Base-by-base conservation (phyloP, 1,140 invertebrate genomes). In the Saccostrea glomerata region DNA sequence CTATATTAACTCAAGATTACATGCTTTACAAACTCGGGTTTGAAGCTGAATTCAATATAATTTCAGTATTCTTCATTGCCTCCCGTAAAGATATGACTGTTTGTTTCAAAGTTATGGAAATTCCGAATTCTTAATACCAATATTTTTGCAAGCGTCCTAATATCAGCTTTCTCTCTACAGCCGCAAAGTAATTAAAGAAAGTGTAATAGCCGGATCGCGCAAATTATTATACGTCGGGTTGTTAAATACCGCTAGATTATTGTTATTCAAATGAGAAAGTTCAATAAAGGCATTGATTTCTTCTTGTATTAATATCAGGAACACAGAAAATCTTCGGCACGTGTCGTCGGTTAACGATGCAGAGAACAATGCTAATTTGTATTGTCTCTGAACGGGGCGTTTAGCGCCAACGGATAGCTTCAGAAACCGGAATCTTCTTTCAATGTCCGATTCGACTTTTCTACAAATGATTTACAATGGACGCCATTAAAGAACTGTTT, bases 391-490 rank as follows among this genome's bases (percentile, higher is more conserved):
- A 63, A 82, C 82, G 58, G 58, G 63, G 25, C 58, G 58, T 83
- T 83, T 83, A 82, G 86, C 82, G 58, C 56, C 58, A 77, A 56
- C 82, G 17, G 86, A 63, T 54, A 56, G 82, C 36, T 87, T 87
- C 40, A 55, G 82, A 30, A n/a, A 83, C 82, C 82, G 82, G 70
- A 77, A 84, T 87, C 82, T 77, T 83, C 82, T 56, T 55, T 58
- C 60, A 58, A 87, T 84, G 86, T 87, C 86, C 86, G 86, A 63
- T 87, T 87, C 86, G 86, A 87, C 55, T 87, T 87, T 87, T 83
- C 86, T 17, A 83, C 84, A 60, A 82, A 83, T 87, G 86, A 87
- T 87, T 87, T 87, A 87, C 86, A 87, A 87, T 83, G 86, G 36
- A 58, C 40, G 86, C 86, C 86, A 87, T 87, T 87, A 87, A 25